Conservation (phyloP, 2,113 vertebrate species). For the Bucco capensis region DNA sequence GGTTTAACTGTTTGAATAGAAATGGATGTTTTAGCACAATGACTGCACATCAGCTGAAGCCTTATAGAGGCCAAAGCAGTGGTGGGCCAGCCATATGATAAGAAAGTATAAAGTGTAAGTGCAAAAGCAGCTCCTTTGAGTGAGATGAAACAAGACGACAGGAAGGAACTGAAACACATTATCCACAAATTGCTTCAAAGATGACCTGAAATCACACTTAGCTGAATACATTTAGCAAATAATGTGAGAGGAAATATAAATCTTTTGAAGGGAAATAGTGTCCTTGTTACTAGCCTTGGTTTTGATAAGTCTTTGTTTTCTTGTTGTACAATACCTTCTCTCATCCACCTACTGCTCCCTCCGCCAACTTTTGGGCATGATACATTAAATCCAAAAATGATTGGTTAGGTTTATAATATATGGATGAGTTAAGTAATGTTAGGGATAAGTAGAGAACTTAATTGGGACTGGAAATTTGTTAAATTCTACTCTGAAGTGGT, state of each 20-base stretch:
- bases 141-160: neutral
- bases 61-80: neutral
- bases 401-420: neutral
- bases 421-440: fast-evolving
- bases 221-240: neutral
- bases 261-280: neutral
- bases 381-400: too few relatives aligned
- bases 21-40: neutral
- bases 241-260: neutral
- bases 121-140: neutral
- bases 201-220: neutral
- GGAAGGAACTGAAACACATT: neutral
- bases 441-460: neutral
- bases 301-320: neutral
- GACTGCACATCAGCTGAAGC: neutral
- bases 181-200: neutral
- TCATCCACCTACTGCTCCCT: too few relatives aligned
- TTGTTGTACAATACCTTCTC: neutral
- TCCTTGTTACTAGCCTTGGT: neutral
- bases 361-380: too few relatives aligned
- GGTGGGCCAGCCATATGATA: neutral
- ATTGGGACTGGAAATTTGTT: neutral
- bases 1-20: neutral
- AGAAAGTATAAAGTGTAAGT: neutral
- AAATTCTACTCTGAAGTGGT: neutral